Conservation (phyloP, 2,888 invertebrate species). For the Patella depressa region DNA sequence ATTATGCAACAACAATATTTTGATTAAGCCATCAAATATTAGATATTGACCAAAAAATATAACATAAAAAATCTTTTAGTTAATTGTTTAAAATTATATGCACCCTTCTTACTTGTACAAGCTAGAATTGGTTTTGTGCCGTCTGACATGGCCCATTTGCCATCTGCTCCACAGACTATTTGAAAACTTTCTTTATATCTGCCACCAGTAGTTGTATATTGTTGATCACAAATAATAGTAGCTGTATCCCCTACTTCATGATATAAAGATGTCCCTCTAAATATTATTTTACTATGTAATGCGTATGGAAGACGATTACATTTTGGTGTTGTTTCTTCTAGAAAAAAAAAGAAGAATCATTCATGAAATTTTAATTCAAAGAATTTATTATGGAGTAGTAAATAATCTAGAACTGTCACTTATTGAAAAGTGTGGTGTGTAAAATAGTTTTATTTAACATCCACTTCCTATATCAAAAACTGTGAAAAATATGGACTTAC, state of each 20-base stretch:
- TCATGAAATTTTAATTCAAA: too few species aligned
- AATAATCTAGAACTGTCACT: too few species aligned
- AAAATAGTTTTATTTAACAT: too few species aligned
- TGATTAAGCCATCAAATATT: not conserved
- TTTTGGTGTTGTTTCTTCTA: constrained; percentile 1
- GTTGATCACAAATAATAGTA: constrained; percentile 41
- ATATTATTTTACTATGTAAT: constrained; percentile 17
- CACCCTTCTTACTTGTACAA: constrained; percentile 33
- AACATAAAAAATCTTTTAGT: not conserved
- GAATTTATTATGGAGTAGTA: too few species aligned
- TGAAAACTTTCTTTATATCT: constrained; percentile 21
- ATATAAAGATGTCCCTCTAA: constrained; percentile 17
- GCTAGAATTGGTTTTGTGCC: constrained; percentile 28
- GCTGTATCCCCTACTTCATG: constrained; percentile 37
- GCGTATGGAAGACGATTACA: not conserved
- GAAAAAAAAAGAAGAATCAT: too few species aligned
- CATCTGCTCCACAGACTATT: constrained; percentile 35
- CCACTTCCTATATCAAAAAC: too few species aligned
- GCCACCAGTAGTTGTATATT: constrained; percentile 26
- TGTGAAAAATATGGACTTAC: too few species aligned
- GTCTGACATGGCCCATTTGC: constrained; percentile 32
- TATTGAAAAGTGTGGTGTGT: too few species aligned
- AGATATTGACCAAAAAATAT: not conserved
- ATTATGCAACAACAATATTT: too few species aligned
- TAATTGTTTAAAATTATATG: not conserved